Conservation (phyloP, 2,888 invertebrate genomes). For the Cyaniris semiargus region DNA sequence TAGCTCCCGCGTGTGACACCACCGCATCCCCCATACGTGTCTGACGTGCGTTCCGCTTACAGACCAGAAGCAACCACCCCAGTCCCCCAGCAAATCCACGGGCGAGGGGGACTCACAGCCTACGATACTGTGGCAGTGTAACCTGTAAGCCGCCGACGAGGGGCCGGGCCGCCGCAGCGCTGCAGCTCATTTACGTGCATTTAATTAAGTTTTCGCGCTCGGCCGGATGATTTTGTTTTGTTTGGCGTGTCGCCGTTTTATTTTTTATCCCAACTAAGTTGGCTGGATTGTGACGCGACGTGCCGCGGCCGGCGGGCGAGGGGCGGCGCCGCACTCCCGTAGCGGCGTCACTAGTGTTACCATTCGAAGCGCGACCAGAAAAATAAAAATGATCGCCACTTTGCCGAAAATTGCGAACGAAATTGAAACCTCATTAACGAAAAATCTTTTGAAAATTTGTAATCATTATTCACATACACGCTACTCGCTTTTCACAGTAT, state of each 20-base stretch:
- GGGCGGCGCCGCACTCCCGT: slow-evolving; percentile 51
- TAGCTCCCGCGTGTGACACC: not conserved
- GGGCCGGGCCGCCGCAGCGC: slow-evolving; percentile 37
- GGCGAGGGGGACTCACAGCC: slow-evolving; percentile 96
- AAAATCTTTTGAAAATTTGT: not conserved
- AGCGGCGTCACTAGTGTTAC: slow-evolving; percentile 68
- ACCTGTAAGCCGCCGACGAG: slow-evolving; percentile 84
- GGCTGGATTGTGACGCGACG: slow-evolving; percentile 65
- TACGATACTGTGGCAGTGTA: slow-evolving; percentile 99
- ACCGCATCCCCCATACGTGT: not conserved
- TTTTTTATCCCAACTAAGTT: slow-evolving; percentile 74
- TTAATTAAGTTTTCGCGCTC: slow-evolving; percentile 46
- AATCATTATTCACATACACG: not conserved
- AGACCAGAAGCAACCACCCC: slow-evolving; percentile 93
- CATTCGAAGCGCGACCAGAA: slow-evolving; percentile 49
- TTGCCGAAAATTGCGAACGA: not conserved
- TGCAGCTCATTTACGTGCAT: slow-evolving; percentile 32
- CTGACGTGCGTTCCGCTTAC: slow-evolving; percentile 41
- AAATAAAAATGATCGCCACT: not conserved
- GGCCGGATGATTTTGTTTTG: slow-evolving; percentile 54
- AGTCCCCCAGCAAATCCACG: slow-evolving; percentile 87
- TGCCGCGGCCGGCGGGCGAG: slow-evolving; percentile 58
- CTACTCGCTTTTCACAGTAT: not conserved
- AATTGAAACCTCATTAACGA: not conserved
- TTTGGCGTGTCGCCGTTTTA: slow-evolving; percentile 61